Evolutionary conservation across 2,888 invertebrate species (phyloP), one percentile per base, ranked within the genome.

Genomic region (Cataglyphis albicans): DNA sequence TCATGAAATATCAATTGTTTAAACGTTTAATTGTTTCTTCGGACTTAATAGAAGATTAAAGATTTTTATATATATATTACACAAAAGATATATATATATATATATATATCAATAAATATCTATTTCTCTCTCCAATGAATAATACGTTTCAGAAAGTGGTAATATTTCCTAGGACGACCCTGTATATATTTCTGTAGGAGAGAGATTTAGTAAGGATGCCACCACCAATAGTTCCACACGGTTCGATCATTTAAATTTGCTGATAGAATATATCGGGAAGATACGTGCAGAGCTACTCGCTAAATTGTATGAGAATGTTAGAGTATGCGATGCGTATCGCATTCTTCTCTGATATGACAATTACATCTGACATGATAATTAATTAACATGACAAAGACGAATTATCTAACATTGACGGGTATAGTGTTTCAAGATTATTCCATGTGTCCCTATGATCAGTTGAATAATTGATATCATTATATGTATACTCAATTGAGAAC

Each of bases 161-260:
- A 70, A 44, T 70, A 70, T 59, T 70, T 80, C 18, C 44, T n/a
- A 12, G 59, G 72, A 70, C 25, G 32, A 57, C 6, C n/a, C 32
- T 21, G 18, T 76, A 52, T 68, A 44, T 32, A 48, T 72, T 32
- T 32, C 6, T 52, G 44, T 29, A 12, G n/a, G 41, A 25, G 57
- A 44, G 29, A 78, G 21, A 32, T 32, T 70, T 61, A 59, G 32
- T 72, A 59, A 70, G 59, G 72, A 7, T 72, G 59, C 72, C 78
- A 72, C 78, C 72, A 80, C 78, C 78, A 80, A 76, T 78, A 59
- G 18, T 80, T 80, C 59, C 78, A 48, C 72, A 72, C 44, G 32
- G 12, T 72, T 80, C 59, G n/a, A 25, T 68, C 32, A 52, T 72
- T 72, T n/a, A 18, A 70, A 70, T 32, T 78, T 21, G 44, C 29